Conservation (phyloP, 2,113 vertebrate species). For the Nothocercus nigrocapillus region DNA sequence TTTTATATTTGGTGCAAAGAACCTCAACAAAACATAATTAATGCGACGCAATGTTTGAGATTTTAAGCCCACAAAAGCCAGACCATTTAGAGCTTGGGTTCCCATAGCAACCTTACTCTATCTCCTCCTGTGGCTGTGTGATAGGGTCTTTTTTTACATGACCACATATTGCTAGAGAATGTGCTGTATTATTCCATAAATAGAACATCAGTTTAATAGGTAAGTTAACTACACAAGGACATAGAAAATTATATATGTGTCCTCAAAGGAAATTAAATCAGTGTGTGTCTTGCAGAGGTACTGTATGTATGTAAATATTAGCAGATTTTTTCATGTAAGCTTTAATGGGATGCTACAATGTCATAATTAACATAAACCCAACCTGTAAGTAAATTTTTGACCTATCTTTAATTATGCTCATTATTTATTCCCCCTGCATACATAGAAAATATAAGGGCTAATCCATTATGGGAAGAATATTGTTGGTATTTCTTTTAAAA, state of each 20-base stretch:
- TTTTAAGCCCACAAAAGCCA: slow-evolving; percentile 69
- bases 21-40: slow-evolving; percentile 60
- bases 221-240: slow-evolving; percentile 24
- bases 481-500: not conserved
- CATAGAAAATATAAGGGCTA: not conserved
- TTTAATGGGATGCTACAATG: not conserved
- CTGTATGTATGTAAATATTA: not conserved
- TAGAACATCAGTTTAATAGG: slow-evolving; percentile 42
- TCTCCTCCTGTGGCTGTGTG: slow-evolving; percentile 65
- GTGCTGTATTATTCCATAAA: slow-evolving; percentile 52
- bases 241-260: not conserved
- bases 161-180: slow-evolving; percentile 62
- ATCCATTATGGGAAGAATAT: not conserved
- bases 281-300: not conserved
- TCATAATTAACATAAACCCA: not conserved
- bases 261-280: slow-evolving; percentile 8
- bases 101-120: slow-evolving; percentile 61
- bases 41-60: slow-evolving; percentile 62
- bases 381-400: not conserved
- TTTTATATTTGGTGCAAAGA: slow-evolving; percentile 16
- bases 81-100: slow-evolving; percentile 69
- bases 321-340: not conserved
- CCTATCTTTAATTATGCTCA: not conserved
- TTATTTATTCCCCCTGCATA: not conserved
- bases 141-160: slow-evolving; percentile 55